Percentiles rank a stretch among this genome's conserved stretches.
Evolutionary conservation across 37 sponge, comb jelly and placozoan genomes (phyloP).

Genomic region (Amphimedon queenslandica): DNA sequence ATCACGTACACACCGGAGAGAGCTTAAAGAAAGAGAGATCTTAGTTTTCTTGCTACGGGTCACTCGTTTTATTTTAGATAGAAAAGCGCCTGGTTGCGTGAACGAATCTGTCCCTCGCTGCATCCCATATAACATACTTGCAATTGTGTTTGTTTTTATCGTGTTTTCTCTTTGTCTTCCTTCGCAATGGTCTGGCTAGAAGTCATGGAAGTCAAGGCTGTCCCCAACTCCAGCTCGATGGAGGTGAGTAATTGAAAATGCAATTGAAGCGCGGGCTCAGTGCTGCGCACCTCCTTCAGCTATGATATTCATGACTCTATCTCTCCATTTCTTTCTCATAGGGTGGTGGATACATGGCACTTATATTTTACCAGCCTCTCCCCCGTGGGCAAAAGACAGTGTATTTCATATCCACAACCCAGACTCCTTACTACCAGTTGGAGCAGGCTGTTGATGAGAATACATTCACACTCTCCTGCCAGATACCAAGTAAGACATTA

Average conservation of each 20-base stretch:
- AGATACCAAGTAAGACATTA: constrained; percentile 55
- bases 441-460: constrained; percentile 45
- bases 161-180: neutral
- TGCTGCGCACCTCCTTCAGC: neutral
- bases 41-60: too few relatives aligned
- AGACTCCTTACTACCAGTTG: neutral
- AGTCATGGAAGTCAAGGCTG: constrained; percentile 36
- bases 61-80: too few relatives aligned
- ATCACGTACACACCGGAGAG: too few relatives aligned
- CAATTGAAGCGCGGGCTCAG: neutral
- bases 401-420: constrained; percentile 24
- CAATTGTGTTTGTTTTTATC: neutral
- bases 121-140: neutral
- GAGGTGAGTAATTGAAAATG: constrained; percentile 41
- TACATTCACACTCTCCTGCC: constrained; percentile 26
- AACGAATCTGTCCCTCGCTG: too few relatives aligned
- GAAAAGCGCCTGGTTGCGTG: too few relatives aligned
- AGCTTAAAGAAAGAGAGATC: too few relatives aligned
- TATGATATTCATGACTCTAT: neutral
- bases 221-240: constrained; percentile 49
- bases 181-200: constrained; percentile 43
- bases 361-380: constrained; percentile 48
- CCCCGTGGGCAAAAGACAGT: constrained; percentile 52
- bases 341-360: constrained; percentile 64
- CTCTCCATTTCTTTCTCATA: neutral